Conservation (phyloP, 2,888 invertebrate genomes). For the Zhuqinia jingwanae region DNA sequence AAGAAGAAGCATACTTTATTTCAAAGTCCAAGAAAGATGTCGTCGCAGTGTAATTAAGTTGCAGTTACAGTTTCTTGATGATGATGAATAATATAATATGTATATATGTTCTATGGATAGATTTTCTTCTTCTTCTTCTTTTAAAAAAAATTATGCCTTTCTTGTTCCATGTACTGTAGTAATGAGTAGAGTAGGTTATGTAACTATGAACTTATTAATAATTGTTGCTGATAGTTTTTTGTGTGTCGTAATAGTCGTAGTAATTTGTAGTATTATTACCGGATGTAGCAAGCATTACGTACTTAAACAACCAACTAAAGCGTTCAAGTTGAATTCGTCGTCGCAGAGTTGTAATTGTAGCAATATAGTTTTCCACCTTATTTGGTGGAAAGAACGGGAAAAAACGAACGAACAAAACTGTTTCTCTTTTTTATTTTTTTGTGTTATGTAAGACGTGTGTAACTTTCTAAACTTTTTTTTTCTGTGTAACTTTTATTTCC, state of each 20-base stretch:
- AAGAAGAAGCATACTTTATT: constrained; percentile 49
- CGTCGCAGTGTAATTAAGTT: background rate
- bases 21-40: background rate
- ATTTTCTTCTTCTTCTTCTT: no score
- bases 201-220: no score
- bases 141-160: no score
- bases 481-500: constrained; percentile 59
- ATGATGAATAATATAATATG: no score
- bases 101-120: no score
- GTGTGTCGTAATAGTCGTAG: background rate
- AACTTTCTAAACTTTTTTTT: constrained; percentile 40
- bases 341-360: background rate
- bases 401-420: constrained; percentile 31
- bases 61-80: background rate
- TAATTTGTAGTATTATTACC: constrained; percentile 8
- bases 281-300: constrained; percentile 9
- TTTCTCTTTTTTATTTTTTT: constrained; percentile 11
- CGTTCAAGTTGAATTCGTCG: background rate
- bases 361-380: constrained; percentile 9
- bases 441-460: constrained; percentile 9
- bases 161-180: no score
- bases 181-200: no score
- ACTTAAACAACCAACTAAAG: background rate
- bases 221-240: background rate
- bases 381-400: constrained; percentile 9